Base-by-base conservation (phyloP, 2,113 vertebrate species). In the Festucalex cinctus region DNA sequence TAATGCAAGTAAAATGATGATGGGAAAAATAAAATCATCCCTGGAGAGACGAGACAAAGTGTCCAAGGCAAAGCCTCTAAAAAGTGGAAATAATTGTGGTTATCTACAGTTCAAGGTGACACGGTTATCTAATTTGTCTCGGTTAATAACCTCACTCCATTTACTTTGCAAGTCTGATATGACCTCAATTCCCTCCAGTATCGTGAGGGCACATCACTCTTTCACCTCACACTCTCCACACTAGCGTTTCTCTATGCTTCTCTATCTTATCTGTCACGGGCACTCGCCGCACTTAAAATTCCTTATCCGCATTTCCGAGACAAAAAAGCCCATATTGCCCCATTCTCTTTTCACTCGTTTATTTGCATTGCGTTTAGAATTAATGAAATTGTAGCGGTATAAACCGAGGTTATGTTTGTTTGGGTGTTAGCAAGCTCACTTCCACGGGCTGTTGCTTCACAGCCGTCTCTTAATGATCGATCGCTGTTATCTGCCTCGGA, bases 351-450 rank as follows among this genome's bases (percentile, higher is more conserved):
- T 76, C 82, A 81, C 71, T 81, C 75, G 83, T 87, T 87, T 88
- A 76, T 86, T 85, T 88, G 85, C 75, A 72, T 80, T 84, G 66
- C 72, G 65, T 78, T 85, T 58, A 77, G 77, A 76, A 84, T 80
- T 80, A 78, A 81, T 88, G 83, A 77, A 83, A 87, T 66, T 73
- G 76, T 68, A 68, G 76, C 69, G 12, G 78, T 76, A 83, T 80
- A 82, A 87, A 81, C 80, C 75, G 60, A 75, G 84, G 84, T 83
- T 86, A 75, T 88, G 77, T 86, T 86, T 86, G 86, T 80, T 83
- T 82, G 80, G 83, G 78, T 61, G 72, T 80, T 86, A 74, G 79
- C 76, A 69, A 70, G 73, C 59, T 66, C 35, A 28, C 46, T 65
- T 78, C 83, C 58, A 60, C 74, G 71, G 74, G 71, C 69, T 68